A percentile compares a stretch with the other conserved stretches of the same genome.
These are phyloP conservation scores for Drosophila dunni DNA, from an alignment of 1,140 invertebrate species.

Conservation along the genomic window DNA sequence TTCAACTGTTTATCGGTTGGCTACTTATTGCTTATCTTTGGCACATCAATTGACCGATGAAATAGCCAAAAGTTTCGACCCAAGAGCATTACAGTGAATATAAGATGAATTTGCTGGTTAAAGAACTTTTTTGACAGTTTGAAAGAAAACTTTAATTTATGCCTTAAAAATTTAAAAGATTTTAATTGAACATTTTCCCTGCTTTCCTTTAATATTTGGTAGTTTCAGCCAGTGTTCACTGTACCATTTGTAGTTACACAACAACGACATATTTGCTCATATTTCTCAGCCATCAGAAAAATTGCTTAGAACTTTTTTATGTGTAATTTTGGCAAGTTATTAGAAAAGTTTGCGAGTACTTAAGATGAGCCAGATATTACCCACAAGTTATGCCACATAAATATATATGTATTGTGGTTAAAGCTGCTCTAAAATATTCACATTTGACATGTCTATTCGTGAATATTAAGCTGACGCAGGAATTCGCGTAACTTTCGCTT, in stretches of 20 bases:
- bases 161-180: not conserved
- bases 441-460: not conserved
- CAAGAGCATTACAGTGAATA: slow-evolving; percentile 7
- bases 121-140: too few relatives aligned
- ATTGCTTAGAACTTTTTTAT: not conserved
- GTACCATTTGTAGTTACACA: too few relatives aligned
- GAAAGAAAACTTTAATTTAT: too few relatives aligned
- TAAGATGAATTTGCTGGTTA: not conserved
- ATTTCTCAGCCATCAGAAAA: too few relatives aligned
- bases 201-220: not conserved
- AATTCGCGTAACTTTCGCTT: slow-evolving; percentile 43
- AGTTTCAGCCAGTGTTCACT: not conserved
- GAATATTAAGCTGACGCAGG: slow-evolving; percentile 49
- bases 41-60: slow-evolving; percentile 58
- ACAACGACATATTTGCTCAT: too few relatives aligned
- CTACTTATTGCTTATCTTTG: slow-evolving; percentile 60
- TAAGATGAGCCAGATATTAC: slow-evolving; percentile 5
- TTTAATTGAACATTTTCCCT: not conserved
- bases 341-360: slow-evolving; percentile 2
- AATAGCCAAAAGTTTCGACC: slow-evolving; percentile 35
- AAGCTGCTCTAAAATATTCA: not conserved
- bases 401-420: not conserved
- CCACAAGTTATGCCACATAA: not conserved
- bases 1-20: slow-evolving; percentile 34
- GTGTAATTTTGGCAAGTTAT: not conserved